These are phyloP conservation scores for Eudemis profundana DNA, from an alignment of 2,888 invertebrate genomes.

Conservation along the genomic window DNA sequence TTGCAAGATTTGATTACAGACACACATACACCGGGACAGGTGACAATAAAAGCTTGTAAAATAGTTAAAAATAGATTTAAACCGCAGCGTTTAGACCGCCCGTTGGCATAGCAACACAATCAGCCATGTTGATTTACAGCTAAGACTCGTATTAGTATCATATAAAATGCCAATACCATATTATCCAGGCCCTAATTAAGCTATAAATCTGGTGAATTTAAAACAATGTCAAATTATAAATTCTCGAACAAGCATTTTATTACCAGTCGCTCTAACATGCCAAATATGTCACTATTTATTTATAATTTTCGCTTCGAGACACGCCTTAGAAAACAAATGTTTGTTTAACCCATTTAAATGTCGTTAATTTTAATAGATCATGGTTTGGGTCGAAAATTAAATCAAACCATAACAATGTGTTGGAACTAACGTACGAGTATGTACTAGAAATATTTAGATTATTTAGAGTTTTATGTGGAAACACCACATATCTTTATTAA, in stretches of 20 bases:
- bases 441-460: no score
- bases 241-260: not conserved
- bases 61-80: not conserved
- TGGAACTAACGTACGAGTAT: no score
- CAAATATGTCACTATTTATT: not conserved
- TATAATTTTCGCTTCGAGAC: not conserved
- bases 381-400: no score
- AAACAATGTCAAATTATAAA: slow-evolving; percentile 16
- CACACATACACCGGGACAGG: no score
- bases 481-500: no score
- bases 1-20: no score
- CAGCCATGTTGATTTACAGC: slow-evolving; percentile 9
- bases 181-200: slow-evolving; percentile 10
- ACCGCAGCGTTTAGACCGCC: slow-evolving; percentile 3
- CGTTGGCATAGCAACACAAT: not conserved
- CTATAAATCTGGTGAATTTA: slow-evolving; percentile 7
- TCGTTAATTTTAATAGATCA: not conserved
- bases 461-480: no score
- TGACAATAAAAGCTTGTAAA: no score
- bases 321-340: not conserved
- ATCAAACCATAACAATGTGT: no score
- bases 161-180: slow-evolving; percentile 7
- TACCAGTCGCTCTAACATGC: not conserved
- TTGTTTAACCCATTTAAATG: not conserved
- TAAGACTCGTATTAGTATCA: slow-evolving; percentile 9